Conservation (phyloP, 2,797 vertebrate genomes). For the Xerus rutilus region DNA sequence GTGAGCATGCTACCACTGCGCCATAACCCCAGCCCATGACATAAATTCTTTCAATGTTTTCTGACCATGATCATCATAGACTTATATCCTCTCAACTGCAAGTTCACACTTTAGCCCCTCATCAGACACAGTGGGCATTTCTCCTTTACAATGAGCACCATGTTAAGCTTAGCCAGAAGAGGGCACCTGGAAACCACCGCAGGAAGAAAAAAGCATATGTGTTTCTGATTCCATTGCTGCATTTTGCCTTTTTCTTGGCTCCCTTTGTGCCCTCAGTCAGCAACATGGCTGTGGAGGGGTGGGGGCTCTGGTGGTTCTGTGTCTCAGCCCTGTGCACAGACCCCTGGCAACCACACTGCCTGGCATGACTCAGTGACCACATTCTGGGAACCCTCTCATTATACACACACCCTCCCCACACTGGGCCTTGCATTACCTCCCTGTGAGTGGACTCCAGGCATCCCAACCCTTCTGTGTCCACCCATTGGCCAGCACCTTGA, state of each 20-base stretch:
- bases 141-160: background rate
- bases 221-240: no score
- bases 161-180: background rate
- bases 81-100: background rate
- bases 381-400: background rate
- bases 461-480: accelerated
- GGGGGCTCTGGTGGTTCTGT: background rate
- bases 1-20: no score
- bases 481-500: background rate
- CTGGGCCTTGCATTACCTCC: background rate
- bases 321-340: background rate
- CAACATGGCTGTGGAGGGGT: no score
- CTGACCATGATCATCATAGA: background rate
- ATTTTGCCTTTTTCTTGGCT: background rate
- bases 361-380: background rate
- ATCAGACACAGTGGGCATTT: no score
- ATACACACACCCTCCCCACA: background rate
- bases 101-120: background rate
- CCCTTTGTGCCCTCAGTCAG: background rate
- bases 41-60: background rate
- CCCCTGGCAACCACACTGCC: background rate
- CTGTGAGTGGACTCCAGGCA: no score
- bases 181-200: background rate
- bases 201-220: background rate
- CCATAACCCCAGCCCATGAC: no score